Base-by-base conservation (phyloP, 1,140 invertebrate genomes). In the Lanistes nyassanus region DNA sequence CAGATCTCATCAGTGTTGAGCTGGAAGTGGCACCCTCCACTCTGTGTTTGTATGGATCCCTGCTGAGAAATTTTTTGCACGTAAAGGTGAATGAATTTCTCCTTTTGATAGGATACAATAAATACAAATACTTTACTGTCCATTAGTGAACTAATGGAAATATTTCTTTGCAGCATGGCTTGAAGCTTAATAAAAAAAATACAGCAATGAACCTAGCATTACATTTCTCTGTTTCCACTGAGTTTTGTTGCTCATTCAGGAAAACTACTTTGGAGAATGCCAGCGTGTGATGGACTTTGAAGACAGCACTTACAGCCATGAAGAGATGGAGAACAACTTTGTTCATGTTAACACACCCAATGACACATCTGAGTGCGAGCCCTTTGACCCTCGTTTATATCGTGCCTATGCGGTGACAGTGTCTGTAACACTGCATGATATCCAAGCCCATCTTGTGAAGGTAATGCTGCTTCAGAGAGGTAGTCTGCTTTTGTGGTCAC, bases 231-330 rank as follows among this genome's bases (percentile, higher is more conserved):
- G 9, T 13, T 47, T 47, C 13, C 13, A 42, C 39, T 13, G 13
- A 42, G 5, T 42, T 42, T 42, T 42, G 9, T 21, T n/a, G 36
- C 62, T 79, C 84, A 85, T 90, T 42, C 81, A 94, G 91, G 97
- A 99, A 90, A 98, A 98, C 85, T 96, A 98, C 76, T 96, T 99
- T 89, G 97, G 97, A 0, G 96, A 97, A 88, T 94, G 97, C 91
- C 96, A 98, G 89, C 92, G 91, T 11, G 98, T 98, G 84, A 96
- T 95, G 0, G 96, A 98, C 82, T 97, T 83, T 97, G 81, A 78
- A 51, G 80, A 79, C 42, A 64, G 56, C 34, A 76, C 80, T 39
- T 74, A 60, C 19, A 66, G 64, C 1, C 29, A 51, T 23, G 79
- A 82, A 9, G 77, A 80, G 23, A 65, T 39, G 37, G 79, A 77